These are phyloP conservation scores for Ormyrus labotus DNA, from an alignment of 2,888 invertebrate species.

Conservation along the genomic window DNA sequence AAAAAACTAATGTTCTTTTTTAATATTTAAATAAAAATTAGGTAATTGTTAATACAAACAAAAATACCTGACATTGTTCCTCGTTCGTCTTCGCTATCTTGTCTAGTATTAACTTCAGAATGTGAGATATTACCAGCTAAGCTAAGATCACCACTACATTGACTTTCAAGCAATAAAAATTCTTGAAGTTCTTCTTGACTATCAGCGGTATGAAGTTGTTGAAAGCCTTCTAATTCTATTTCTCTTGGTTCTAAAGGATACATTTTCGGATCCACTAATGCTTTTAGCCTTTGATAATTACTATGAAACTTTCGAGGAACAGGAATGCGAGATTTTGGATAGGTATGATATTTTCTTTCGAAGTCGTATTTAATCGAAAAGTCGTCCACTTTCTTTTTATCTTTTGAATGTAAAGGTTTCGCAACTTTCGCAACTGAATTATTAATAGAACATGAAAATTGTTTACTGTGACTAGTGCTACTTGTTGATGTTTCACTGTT, in stretches of 20 bases:
- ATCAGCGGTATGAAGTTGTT: slow-evolving; percentile 79
- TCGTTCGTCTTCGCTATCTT: slow-evolving; percentile 68
- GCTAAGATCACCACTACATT: slow-evolving; percentile 77
- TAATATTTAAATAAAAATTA: not conserved
- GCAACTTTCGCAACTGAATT: not conserved
- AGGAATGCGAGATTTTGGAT: slow-evolving; percentile 77
- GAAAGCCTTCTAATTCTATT: slow-evolving; percentile 78
- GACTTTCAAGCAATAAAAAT: slow-evolving; percentile 80
- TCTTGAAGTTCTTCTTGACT: slow-evolving; percentile 81
- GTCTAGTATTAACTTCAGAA: slow-evolving; percentile 65
- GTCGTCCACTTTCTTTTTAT: not conserved
- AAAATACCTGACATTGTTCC: slow-evolving; percentile 72
- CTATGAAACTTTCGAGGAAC: slow-evolving; percentile 64
- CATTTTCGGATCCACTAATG: slow-evolving; percentile 71
- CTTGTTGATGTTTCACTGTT: slow-evolving; percentile 78
- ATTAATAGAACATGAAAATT: slow-evolving; percentile 33
- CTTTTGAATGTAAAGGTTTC: not conserved
- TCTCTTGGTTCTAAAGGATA: slow-evolving; percentile 80
- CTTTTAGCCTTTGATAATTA: slow-evolving; percentile 62
- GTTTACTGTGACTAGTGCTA: slow-evolving; percentile 72
- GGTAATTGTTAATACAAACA: slow-evolving; percentile 17
- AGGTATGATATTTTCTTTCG: slow-evolving; percentile 77
- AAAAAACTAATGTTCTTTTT: not conserved
- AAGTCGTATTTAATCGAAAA: slow-evolving; percentile 44
- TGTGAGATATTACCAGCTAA: slow-evolving; percentile 76